Base-by-base conservation (phyloP, 35 echinoderm and acorn worm genomes). In the Ophiothrix spiculata region DNA sequence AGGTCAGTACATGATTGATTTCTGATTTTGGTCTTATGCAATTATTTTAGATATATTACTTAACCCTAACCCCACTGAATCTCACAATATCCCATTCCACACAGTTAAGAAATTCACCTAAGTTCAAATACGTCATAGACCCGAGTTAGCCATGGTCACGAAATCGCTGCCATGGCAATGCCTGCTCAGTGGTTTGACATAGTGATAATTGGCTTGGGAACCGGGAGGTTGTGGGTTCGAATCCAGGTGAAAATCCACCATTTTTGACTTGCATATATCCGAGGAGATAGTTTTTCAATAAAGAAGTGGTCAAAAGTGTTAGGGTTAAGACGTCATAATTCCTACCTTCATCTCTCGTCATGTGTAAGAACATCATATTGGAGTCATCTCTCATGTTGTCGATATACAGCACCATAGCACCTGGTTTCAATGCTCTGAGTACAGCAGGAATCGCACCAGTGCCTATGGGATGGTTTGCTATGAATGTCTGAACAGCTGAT, bases 321-420 rank as follows among this genome's bases (percentile, higher is more conserved):
- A n/a, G n/a, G n/a, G n/a, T n/a, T n/a, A n/a, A n/a, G 8, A 54
- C 45, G 8, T 54, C 45, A 11, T 15, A 2, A 69, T 69, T 25
- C 8, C 2, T 69, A 69, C 60, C 60, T 69, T 69, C 60, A 69
- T 69, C 60, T 28, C 60, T 10, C 1, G 60, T 69, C 60, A 69
- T 69, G 25, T 69, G 60, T 25, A 69, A 69, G 60, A 69, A 69
- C 1, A 69, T 69, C 60, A 69, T 10, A 25, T 69, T 69, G 23
- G 60, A 69, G 23, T 69, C 60, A 69, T 69, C 60, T 25, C 60
- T 69, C 60, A 69, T 69, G 60, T 69, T 69, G 23, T 69, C 60
- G 2, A 69, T 69, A n/a, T 15, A 69, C 6, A 69, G 60, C 23
- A 69, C 60, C 25, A n/a, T 69, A n/a, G 60, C 60, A 69, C 60